Percentiles rank a stretch among this genome's conserved stretches.
Evolutionary conservation across 2,113 vertebrate species (phyloP).

Genomic region (Emydocephalus ijimae): DNA sequence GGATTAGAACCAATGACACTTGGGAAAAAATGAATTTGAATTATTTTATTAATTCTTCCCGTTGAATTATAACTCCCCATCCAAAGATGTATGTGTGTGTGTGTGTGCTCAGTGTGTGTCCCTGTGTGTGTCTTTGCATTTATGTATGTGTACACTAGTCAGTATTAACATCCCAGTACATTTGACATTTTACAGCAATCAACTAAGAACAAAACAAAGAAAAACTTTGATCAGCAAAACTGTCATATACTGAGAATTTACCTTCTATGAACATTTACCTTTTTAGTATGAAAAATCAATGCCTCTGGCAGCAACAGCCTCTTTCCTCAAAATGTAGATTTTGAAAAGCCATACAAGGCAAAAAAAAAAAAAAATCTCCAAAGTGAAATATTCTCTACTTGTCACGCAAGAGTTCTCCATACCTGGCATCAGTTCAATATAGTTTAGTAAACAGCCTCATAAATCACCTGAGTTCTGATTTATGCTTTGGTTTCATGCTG

Average conservation of each 20-base stretch:
- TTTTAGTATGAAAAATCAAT: constrained; percentile 7
- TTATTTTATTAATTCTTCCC: background rate
- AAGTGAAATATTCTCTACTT: constrained; percentile 12
- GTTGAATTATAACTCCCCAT: background rate
- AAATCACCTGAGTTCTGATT: constrained; percentile 14
- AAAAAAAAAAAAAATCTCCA: background rate
- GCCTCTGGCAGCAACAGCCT: background rate
- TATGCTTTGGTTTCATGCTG: constrained; percentile 12
- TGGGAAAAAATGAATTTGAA: background rate
- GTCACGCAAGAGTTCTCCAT: constrained; percentile 9
- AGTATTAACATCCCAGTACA: background rate
- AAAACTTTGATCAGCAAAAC: background rate
- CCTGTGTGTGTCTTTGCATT: background rate
- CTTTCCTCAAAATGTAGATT: constrained; percentile 15
- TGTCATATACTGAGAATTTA: background rate
- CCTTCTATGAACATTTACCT: background rate
- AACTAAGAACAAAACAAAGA: background rate
- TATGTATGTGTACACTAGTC: background rate
- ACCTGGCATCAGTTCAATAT: constrained; percentile 16
- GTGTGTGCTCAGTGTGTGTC: background rate
- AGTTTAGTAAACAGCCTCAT: constrained; percentile 32
- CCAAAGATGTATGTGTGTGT: background rate
- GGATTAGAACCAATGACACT: background rate
- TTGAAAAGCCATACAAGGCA: background rate
- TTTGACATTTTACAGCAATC: background rate